These are phyloP conservation scores for Fregata magnificens DNA, from an alignment of 2,113 vertebrate genomes.

Conservation along the genomic window DNA sequence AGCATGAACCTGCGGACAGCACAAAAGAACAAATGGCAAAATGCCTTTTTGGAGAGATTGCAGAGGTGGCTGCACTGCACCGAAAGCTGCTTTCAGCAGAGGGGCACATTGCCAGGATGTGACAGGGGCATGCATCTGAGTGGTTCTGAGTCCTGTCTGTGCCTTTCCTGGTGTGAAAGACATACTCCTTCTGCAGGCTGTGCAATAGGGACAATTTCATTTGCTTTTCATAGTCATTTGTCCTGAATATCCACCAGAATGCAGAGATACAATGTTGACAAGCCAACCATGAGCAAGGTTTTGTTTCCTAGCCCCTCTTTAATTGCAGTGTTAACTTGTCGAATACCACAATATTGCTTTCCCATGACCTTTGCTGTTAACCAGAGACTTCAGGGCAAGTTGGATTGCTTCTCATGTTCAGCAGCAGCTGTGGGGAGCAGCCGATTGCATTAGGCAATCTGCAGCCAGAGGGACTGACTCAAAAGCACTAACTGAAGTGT, in stretches of 20 bases:
- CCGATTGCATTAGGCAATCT: neutral
- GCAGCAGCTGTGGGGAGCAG: conserved; percentile 10
- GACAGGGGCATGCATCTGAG: neutral
- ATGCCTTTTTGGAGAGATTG: neutral
- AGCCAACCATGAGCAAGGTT: neutral
- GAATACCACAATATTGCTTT: neutral
- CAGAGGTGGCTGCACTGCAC: neutral
- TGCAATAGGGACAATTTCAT: neutral
- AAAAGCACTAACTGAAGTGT: conserved; percentile 6
- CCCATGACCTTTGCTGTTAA: conserved; percentile 19
- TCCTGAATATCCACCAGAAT: neutral
- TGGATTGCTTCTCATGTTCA: neutral
- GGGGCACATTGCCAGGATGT: neutral
- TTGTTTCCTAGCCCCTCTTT: neutral
- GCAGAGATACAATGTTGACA: rapidly evolving
- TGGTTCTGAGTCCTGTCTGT: neutral
- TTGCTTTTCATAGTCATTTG: neutral
- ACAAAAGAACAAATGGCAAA: neutral
- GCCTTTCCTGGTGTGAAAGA: neutral
- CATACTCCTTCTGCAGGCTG: neutral
- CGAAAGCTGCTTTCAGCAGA: rapidly evolving
- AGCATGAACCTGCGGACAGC: rapidly evolving
- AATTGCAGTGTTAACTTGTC: neutral
- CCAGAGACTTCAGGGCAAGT: neutral
- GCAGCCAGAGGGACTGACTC: neutral